These are phyloP conservation scores for Sciurus vulgaris DNA, from an alignment of 2,797 vertebrate species.

Conservation along the genomic window DNA sequence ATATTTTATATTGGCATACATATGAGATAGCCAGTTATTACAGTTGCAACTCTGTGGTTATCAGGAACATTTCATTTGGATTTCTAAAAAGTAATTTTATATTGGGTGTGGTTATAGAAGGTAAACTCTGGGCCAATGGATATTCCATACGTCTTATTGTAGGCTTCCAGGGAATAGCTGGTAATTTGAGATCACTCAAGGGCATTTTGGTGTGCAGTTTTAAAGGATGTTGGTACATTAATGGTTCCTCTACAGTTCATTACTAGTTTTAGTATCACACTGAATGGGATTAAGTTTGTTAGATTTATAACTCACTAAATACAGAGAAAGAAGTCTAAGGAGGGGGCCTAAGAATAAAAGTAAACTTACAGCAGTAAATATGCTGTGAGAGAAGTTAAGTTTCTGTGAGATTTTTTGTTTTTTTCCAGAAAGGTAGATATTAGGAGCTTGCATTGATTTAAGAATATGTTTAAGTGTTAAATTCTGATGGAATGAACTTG, in stretches of 20 bases:
- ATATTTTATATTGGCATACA: not conserved
- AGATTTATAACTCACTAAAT: conserved; percentile 66
- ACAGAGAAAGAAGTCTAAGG: conserved; percentile 43
- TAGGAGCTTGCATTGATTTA: conserved; percentile 27
- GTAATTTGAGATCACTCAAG: conserved; percentile 60
- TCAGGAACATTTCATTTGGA: not conserved
- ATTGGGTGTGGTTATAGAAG: not conserved
- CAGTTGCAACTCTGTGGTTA: not conserved
- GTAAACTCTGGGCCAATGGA: conserved; percentile 20
- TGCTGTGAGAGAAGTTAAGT: not conserved
- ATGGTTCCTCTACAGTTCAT: conserved; percentile 56
- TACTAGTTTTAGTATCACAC: conserved; percentile 64
- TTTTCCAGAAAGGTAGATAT: conserved; percentile 14
- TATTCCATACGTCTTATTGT: conserved; percentile 55
- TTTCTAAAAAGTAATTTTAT: conserved; percentile 61
- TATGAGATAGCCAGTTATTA: not conserved
- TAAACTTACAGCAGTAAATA: not conserved
- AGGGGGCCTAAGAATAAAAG: not conserved
- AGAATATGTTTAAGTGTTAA: conserved; percentile 25
- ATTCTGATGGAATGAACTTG: not conserved
- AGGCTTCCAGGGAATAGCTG: conserved; percentile 43
- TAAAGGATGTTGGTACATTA: conserved; percentile 58
- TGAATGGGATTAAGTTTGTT: conserved; percentile 48
- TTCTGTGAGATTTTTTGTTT: conserved; percentile 37
- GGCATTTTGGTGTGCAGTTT: conserved; percentile 44